Conservation (phyloP, 2,797 vertebrate genomes). For the Pseudochirops corinnae region DNA sequence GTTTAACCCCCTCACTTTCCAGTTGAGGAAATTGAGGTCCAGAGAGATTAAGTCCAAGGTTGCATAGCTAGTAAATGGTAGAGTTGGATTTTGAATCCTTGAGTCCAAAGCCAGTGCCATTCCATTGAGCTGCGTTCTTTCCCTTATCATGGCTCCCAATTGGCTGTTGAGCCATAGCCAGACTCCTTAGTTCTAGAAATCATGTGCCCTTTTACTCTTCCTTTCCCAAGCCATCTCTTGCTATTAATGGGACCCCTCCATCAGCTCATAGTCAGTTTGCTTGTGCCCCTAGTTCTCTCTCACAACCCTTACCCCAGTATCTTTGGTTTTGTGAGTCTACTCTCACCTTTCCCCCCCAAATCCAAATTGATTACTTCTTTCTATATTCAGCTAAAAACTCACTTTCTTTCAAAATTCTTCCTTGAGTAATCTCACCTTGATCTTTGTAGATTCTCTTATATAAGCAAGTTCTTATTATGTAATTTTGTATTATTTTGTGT, state of each 20-base stretch:
- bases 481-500: not conserved
- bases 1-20: not conserved
- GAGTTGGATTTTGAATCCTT: not conserved
- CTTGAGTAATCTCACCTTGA: not conserved
- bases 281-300: no score
- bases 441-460: no score
- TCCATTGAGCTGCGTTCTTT: not conserved
- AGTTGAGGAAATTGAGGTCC: not conserved
- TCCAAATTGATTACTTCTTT: constrained; percentile 18
- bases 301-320: no score
- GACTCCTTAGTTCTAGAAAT: no score
- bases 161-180: not conserved
- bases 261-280: no score
- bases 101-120: not conserved
- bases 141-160: not conserved
- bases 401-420: constrained; percentile 5
- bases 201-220: no score
- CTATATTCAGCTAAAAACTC: not conserved
- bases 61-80: not conserved
- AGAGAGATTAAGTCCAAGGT: not conserved
- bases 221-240: not conserved
- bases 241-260: not conserved
- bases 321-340: no score
- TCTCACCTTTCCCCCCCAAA: not conserved
- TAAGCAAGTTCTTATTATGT: not conserved